Evolutionary conservation across 2,797 vertebrate species (phyloP).

Genomic region (Salmo trutta): DNA sequence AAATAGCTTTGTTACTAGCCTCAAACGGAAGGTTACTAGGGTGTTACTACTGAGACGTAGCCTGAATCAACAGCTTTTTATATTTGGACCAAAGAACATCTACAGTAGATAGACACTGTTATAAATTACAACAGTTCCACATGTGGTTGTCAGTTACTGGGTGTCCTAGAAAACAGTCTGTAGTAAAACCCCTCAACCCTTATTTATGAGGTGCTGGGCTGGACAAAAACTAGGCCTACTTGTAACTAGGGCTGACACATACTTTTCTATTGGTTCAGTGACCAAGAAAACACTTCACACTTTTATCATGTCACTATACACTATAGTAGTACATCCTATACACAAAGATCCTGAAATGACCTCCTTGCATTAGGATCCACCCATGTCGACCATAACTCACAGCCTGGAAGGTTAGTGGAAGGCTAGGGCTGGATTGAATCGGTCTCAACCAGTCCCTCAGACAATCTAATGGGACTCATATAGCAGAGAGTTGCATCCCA

Average conservation of each 20-base stretch:
- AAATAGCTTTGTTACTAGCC: background rate
- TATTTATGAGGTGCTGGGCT: background rate
- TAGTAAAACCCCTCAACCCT: background rate
- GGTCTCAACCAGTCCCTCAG: background rate
- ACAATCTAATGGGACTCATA: background rate
- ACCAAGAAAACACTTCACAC: background rate
- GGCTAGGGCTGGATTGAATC: background rate
- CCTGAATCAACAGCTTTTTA: background rate
- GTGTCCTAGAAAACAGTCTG: background rate
- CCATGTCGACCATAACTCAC: background rate
- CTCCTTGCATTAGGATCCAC: too few relatives aligned
- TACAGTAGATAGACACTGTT: background rate
- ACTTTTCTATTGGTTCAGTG: background rate
- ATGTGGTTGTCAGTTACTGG: background rate
- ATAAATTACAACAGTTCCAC: background rate
- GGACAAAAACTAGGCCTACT: background rate
- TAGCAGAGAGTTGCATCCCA: background rate
- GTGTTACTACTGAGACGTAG: background rate
- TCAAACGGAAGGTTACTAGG: background rate
- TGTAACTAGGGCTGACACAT: background rate
- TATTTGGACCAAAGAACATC: background rate
- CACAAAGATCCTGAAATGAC: background rate
- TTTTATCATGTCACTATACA: background rate
- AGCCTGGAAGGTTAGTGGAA: background rate
- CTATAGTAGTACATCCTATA: background rate